Evolutionary conservation across 1,140 invertebrate species (phyloP), one percentile per base, ranked within the genome.

Genomic region (Diprion similis): DNA sequence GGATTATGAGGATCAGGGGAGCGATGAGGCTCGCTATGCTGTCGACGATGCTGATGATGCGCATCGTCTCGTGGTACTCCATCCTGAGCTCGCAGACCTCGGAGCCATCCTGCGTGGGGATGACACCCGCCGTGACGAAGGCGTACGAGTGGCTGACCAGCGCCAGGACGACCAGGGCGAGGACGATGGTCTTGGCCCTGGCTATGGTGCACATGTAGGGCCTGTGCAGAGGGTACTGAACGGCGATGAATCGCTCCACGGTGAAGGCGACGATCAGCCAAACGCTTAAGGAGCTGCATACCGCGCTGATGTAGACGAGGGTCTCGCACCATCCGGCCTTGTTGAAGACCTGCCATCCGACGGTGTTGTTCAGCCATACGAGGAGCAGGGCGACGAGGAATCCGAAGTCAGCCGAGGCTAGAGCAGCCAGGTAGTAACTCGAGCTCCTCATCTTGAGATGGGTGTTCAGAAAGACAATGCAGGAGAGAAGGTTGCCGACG

Each of bases 181-280:
- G 10, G 0, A 92, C 88, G 6, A 92, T 90, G 1, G 86, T 86
- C 68, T 90, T 90, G 0, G 92, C 92, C 6, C 91, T 83, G 0
- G 87, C 80, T 0, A 91, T 89, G 0, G 92, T 93, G 79, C 92
- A 93, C 82, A 91, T 91, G 59, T 87, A 86, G 3, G 91, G 91
- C 10, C 92, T 84, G 37, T 90, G 89, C 10, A 92, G 84, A 0
- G 92, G 92, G 78, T 92, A 91, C 75, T 92, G 92, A 0, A 93
- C 90, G 0, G 92, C 91, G 66, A 92, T 90, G 82, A 91, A 92
- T 51, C 92, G 80, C 76, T 93, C 92, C 0, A 92, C 89, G 0
- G 92, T 93, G 80, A 93, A 92, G 3, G 90, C 91, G 8, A 93
- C 91, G 18, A 91, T 91, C 9, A 92, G 81, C 91, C 91, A 92